Evolutionary conservation across 2,797 vertebrate genomes (phyloP).

Genomic region (Helostoma temminkii): DNA sequence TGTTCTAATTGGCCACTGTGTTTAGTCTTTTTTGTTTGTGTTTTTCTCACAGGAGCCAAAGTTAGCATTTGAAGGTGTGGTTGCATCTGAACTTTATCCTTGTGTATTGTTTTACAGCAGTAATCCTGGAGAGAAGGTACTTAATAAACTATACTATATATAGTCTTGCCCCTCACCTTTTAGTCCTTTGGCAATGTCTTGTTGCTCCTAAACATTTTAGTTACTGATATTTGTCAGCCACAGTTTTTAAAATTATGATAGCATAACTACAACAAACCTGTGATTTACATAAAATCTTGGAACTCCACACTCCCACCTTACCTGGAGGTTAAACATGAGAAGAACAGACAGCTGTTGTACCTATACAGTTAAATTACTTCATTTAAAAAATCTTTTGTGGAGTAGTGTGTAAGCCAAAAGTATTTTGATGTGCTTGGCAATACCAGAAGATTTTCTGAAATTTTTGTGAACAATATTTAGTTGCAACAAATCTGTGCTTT

Average conservation of each 20-base stretch:
- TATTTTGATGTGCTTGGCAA: too few species aligned
- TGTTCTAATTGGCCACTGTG: not conserved
- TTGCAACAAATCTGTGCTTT: not conserved
- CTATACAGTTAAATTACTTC: too few species aligned
- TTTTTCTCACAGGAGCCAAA: slow-evolving; percentile 83
- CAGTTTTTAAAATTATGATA: not conserved
- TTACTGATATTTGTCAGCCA: not conserved
- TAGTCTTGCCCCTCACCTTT: not conserved
- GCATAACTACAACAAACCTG: not conserved
- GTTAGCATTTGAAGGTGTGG: slow-evolving; percentile 87
- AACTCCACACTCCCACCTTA: not conserved
- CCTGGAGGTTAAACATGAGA: not conserved
- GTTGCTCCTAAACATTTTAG: not conserved
- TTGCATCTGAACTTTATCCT: slow-evolving; percentile 85
- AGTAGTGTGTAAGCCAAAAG: too few species aligned
- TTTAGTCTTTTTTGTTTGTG: not conserved
- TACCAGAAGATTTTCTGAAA: too few species aligned
- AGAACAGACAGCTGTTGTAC: too few species aligned
- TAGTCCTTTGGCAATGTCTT: not conserved
- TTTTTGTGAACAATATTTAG: too few species aligned
- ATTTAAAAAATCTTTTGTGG: too few species aligned
- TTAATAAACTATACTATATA: not conserved
- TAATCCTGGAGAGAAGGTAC: slow-evolving; percentile 89
- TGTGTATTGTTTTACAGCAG: slow-evolving; percentile 90
- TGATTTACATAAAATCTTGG: not conserved